Evolutionary conservation across 2,797 vertebrate species (phyloP).

Genomic region (Pelochelys cantorii): DNA sequence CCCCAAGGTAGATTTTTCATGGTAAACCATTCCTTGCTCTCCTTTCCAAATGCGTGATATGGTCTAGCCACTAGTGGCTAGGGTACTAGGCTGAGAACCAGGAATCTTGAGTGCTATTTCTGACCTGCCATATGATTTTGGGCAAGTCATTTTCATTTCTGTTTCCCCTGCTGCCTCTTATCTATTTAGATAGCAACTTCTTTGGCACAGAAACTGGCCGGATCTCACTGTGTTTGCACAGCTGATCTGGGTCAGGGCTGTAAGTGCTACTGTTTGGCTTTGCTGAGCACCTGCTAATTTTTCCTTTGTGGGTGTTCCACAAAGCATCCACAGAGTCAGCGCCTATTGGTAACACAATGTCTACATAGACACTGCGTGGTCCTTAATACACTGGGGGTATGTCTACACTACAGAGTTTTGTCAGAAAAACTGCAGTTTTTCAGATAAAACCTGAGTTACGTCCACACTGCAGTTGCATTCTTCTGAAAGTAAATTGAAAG

Average conservation of each 20-base stretch:
- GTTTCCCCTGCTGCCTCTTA: background rate
- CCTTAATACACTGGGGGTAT: too few species aligned
- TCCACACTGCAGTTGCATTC: too few species aligned
- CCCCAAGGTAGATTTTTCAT: background rate
- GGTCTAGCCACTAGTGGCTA: background rate
- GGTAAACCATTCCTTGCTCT: background rate
- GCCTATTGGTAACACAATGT: too few species aligned
- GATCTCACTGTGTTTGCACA: background rate
- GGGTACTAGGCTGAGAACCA: background rate
- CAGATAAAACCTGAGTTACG: too few species aligned
- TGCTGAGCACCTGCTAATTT: too few species aligned
- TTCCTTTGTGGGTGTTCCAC: too few species aligned
- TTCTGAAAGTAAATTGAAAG: too few species aligned
- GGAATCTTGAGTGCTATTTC: background rate
- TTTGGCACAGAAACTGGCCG: background rate
- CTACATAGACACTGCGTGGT: too few species aligned
- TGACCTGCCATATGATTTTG: background rate
- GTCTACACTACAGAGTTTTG: too few species aligned
- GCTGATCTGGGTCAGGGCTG: background rate
- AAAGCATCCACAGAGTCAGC: too few species aligned
- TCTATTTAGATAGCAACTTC: background rate
- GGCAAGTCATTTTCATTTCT: background rate
- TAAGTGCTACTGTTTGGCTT: background rate
- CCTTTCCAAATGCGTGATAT: background rate
- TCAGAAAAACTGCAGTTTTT: too few species aligned